Evolutionary conservation across 2,797 vertebrate genomes (phyloP).

Genomic region (Lagocephalus sceleratus): DNA sequence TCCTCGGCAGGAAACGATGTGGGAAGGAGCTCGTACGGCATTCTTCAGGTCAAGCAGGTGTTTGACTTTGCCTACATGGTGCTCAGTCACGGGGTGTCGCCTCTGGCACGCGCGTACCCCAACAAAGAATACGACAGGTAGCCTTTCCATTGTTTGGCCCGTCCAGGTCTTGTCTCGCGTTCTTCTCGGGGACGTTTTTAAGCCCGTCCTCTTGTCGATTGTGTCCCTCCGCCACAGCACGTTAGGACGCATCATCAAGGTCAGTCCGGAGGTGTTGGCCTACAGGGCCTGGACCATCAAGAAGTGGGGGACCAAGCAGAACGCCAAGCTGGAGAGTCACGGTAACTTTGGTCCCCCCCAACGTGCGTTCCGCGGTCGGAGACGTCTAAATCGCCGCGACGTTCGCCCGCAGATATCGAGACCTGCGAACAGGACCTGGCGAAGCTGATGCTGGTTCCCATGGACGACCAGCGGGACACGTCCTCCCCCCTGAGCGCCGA

Average conservation of each 20-base stretch:
- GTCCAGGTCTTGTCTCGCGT: background rate
- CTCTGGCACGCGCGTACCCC: slow-evolving; percentile 89
- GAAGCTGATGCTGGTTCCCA: slow-evolving; percentile 66
- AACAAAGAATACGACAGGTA: slow-evolving; percentile 96
- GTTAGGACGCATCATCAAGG: slow-evolving; percentile 94
- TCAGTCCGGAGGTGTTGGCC: slow-evolving; percentile 91
- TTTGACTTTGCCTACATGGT: slow-evolving; percentile 99
- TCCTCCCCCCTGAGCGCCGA: slow-evolving; percentile 80
- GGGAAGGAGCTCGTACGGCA: slow-evolving; percentile 93
- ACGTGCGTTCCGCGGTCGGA: background rate
- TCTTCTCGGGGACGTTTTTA: background rate
- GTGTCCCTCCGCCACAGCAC: slow-evolving; percentile 73
- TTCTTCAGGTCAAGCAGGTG: slow-evolving; percentile 96
- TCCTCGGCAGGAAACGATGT: slow-evolving; percentile 87
- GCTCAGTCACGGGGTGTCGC: slow-evolving; percentile 90
- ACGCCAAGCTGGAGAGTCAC: slow-evolving; percentile 68
- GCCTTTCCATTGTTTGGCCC: slow-evolving; percentile 10
- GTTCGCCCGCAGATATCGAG: slow-evolving; percentile 45
- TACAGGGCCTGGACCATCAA: slow-evolving; percentile 94
- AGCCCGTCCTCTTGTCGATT: background rate
- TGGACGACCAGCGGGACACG: slow-evolving; percentile 77
- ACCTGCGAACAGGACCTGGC: slow-evolving; percentile 64
- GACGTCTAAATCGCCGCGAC: background rate
- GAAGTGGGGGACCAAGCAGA: slow-evolving; percentile 86
- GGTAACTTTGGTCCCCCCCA: slow-evolving; percentile 70